Evolutionary conservation across 2,113 vertebrate species (phyloP).

Genomic region (Ailurus styani): DNA sequence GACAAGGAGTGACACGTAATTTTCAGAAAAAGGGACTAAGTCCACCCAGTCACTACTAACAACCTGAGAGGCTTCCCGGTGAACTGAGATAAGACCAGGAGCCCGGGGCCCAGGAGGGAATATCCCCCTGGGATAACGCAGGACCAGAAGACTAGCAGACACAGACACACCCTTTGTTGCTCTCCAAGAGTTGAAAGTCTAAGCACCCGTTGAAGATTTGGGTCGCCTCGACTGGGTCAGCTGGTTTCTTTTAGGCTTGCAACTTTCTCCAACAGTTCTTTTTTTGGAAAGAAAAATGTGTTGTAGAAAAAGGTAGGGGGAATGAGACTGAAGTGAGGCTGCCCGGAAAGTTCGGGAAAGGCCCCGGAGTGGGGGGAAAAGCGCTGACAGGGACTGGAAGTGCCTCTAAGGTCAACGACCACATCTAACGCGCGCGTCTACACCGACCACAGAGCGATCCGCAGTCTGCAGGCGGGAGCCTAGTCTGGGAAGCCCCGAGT

Average conservation of each 20-base stretch:
- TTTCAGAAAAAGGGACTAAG: neutral
- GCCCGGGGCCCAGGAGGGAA: neutral
- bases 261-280: conserved; percentile 15
- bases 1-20: neutral
- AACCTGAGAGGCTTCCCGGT: neutral
- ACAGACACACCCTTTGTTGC: conserved; percentile 48
- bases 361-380: neutral
- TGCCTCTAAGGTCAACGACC: neutral
- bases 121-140: neutral
- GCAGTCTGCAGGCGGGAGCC: neutral
- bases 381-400: neutral
- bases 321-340: neutral
- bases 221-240: neutral
- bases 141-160: neutral
- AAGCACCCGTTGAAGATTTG: neutral
- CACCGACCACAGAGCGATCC: neutral
- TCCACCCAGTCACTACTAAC: neutral
- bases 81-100: neutral
- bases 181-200: conserved; percentile 17
- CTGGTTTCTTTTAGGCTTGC: neutral
- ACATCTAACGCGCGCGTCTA: neutral
- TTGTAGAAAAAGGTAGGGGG: neutral
- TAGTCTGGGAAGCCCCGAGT: neutral
- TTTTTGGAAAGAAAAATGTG: neutral
- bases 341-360: neutral